These are phyloP conservation scores for Trichomalopsis sarcophagae DNA, from an alignment of 1,140 invertebrate species.

Conservation along the genomic window DNA sequence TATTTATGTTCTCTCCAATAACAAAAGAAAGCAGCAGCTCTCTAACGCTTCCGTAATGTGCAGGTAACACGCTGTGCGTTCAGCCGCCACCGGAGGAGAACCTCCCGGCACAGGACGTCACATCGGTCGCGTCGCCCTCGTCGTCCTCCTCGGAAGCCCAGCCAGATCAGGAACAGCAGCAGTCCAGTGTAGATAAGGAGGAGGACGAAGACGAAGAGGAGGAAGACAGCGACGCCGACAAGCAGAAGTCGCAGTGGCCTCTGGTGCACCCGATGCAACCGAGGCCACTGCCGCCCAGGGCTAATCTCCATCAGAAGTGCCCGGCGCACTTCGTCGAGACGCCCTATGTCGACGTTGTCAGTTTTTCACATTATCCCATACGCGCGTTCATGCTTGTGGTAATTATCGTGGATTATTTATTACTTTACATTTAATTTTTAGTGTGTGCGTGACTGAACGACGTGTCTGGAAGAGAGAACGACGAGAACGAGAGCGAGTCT, in stretches of 20 bases:
- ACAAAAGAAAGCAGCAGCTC: too few relatives aligned
- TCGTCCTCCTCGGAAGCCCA: constrained; percentile 43
- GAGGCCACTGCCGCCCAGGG: constrained; percentile 58
- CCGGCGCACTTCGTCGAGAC: constrained; percentile 74
- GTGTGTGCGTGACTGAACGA: too few relatives aligned
- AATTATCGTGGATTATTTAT: constrained; percentile 29
- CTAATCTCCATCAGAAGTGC: constrained; percentile 68
- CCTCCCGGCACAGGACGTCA: constrained; percentile 57
- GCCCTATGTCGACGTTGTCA: constrained; percentile 69
- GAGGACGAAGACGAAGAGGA: not conserved
- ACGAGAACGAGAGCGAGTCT: too few relatives aligned
- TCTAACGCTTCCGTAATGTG: not conserved
- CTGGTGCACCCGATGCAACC: constrained; percentile 58
- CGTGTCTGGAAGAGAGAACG: too few relatives aligned
- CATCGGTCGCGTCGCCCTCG: constrained; percentile 55
- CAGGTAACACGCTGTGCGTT: constrained; percentile 68
- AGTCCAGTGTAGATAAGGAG: not conserved
- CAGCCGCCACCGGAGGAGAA: constrained; percentile 67
- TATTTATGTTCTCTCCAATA: not conserved
- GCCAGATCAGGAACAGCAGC: not conserved
- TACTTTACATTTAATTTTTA: too few relatives aligned
- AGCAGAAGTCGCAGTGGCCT: constrained; percentile 60
- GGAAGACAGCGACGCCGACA: not conserved
- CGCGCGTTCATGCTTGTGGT: constrained; percentile 39
- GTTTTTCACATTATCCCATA: constrained; percentile 50